Conservation (phyloP, 2,888 invertebrate species). For the Spisula subtruncata region DNA sequence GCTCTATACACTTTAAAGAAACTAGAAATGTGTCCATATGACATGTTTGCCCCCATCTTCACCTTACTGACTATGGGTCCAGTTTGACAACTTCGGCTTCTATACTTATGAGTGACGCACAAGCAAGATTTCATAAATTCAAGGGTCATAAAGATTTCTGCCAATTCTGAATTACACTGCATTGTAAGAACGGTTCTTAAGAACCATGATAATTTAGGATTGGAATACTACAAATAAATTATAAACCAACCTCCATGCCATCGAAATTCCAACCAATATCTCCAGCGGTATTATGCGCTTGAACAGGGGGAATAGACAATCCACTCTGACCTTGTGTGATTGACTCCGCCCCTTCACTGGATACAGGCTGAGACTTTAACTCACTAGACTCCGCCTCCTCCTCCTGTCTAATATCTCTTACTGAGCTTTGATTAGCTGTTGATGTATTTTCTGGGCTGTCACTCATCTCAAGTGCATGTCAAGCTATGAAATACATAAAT, state of each 20-base stretch:
- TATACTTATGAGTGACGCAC: too few relatives aligned
- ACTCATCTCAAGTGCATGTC: constrained; percentile 26
- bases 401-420: background rate
- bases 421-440: constrained; percentile 8
- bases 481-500: constrained; percentile 4
- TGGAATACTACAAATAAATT: too few relatives aligned
- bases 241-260: constrained; percentile 49
- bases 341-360: background rate
- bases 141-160: too few relatives aligned
- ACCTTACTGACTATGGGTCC: too few relatives aligned
- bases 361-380: background rate
- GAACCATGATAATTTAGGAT: too few relatives aligned
- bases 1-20: too few relatives aligned
- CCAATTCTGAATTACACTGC: too few relatives aligned
- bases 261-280: constrained; percentile 55
- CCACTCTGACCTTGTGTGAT: background rate
- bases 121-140: too few relatives aligned
- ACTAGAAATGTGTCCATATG: too few relatives aligned
- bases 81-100: too few relatives aligned
- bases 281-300: background rate
- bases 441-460: constrained; percentile 2
- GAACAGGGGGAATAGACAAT: background rate
- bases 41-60: too few relatives aligned
- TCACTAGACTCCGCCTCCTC: background rate
- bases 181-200: too few relatives aligned